Percentiles rank a stretch among this genome's conserved stretches.
Conservation (phyloP, 2,888 invertebrate genomes). For the Automeris io region DNA sequence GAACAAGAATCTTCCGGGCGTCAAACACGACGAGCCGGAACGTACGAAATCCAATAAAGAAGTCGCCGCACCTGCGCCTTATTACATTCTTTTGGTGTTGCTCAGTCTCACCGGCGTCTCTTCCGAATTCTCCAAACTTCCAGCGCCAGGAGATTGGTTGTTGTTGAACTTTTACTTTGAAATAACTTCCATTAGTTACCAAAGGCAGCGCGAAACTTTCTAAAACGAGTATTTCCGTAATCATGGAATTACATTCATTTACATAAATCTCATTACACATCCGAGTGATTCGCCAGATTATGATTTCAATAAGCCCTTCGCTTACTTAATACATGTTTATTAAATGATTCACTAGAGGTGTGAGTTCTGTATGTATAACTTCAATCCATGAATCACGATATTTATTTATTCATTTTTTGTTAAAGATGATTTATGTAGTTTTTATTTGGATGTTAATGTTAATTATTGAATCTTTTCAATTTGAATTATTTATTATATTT, state of each 20-base stretch:
- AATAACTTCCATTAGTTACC: slow-evolving; percentile 68
- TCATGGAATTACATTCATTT: slow-evolving; percentile 37
- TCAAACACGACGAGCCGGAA: slow-evolving; percentile 71
- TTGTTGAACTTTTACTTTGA: slow-evolving; percentile 68
- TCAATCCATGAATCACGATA: too few species aligned
- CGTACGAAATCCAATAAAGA: slow-evolving; percentile 76
- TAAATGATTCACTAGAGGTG: too few species aligned
- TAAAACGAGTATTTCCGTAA: slow-evolving; percentile 48
- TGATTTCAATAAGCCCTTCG: too few species aligned
- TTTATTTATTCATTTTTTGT: too few species aligned
- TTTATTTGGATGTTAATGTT: too few species aligned
- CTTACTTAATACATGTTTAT: too few species aligned
- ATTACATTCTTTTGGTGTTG: slow-evolving; percentile 73
- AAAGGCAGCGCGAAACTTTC: slow-evolving; percentile 50
- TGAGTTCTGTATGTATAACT: too few species aligned
- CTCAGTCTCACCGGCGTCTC: slow-evolving; percentile 51
- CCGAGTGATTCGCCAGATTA: neutral
- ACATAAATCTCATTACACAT: slow-evolving; percentile 16
- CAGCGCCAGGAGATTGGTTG: slow-evolving; percentile 63
- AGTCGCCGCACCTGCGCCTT: slow-evolving; percentile 71
- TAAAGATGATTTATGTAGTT: too few species aligned
- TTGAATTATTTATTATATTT: too few species aligned
- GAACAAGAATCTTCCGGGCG: slow-evolving; percentile 70
- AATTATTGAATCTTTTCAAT: too few species aligned
- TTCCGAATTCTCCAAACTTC: slow-evolving; percentile 61